Evolutionary conservation across 2,797 vertebrate genomes (phyloP), one percentile per base, ranked within the genome.

Genomic region (Cyclura pinguis): DNA sequence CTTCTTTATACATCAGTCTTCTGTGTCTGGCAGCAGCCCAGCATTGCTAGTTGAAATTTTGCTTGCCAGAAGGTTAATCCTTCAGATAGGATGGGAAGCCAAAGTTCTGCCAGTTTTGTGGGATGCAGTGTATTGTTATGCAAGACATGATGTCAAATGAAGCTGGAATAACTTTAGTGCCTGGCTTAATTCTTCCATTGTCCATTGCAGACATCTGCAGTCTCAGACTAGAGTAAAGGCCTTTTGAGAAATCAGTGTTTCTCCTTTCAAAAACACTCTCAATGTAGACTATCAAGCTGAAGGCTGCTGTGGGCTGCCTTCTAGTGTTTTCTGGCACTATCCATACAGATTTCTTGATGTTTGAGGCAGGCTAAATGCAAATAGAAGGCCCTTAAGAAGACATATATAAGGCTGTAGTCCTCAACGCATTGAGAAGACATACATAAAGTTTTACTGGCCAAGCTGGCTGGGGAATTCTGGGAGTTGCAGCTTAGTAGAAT

Each of bases 341-440:
- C 91, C 81, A 52, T 52, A 59, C 6, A 88, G 72, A 87, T 87
- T 93, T 88, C 32, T n/a, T 47, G 76, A 84, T 86, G 88, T 92
- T 91, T 91, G 84, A 76, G 90, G 59, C 35, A 84, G 67, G 12
- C n/a, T 83, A 83, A 87, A 57, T 93, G 52, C 8, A 12, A 93
- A 86, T 92, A 90, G 89, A 91, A 81, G 16, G 72, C 1, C 38
- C 86, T 93, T 92, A 69, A 87, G 57, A 91, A 89, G 76, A 64
- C 69, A 29, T 0, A 0, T 73, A 47, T 59, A 32, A 85, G 89
- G 67, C 78, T 69, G 27, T 12, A 42, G 80, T 32, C 76, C 35
- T 80, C 35, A 72, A 22, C 47, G 27, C 18, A 22, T 62, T 62
- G 20, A 20, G 59, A 62, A 20, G 18, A 22, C 59, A 62, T 18